These are phyloP conservation scores for Acanthopagrus latus DNA, from an alignment of 2,797 vertebrate species.

Conservation along the genomic window DNA sequence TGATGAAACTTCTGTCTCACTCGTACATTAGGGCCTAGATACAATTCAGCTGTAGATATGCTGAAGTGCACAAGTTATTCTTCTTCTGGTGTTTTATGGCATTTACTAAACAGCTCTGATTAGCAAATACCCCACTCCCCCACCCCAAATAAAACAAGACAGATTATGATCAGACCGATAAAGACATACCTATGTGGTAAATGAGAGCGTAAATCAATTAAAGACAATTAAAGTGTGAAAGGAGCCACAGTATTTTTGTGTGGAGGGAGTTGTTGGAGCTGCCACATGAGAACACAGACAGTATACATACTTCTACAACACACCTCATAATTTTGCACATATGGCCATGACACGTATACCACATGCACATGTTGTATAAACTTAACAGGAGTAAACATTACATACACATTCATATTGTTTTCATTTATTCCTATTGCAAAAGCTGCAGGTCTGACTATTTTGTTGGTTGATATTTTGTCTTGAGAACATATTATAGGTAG, in stretches of 20 bases:
- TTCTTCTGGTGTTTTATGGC: not conserved
- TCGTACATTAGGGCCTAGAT: not conserved
- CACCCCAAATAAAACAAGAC: not conserved
- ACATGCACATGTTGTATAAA: not conserved
- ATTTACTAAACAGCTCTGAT: not conserved
- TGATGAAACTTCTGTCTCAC: not conserved
- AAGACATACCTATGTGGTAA: not conserved
- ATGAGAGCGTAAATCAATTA: not conserved
- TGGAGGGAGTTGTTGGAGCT: not conserved
- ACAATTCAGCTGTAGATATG: not conserved
- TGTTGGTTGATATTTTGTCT: not conserved
- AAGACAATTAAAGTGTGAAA: not conserved
- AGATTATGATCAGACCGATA: not conserved
- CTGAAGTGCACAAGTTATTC: not conserved
- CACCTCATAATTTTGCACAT: not conserved
- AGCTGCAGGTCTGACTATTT: not conserved
- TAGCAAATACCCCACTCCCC: not conserved
- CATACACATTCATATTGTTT: not conserved
- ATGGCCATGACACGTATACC: not conserved
- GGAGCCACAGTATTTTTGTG: not conserved
- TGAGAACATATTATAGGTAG: slow-evolving; percentile 4
- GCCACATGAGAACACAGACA: not conserved
- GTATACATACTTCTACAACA: not conserved
- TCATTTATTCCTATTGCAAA: slow-evolving; percentile 29
- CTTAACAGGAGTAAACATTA: slow-evolving; percentile 8